A percentile compares a stretch with the other conserved stretches of the same genome.
Evolutionary conservation across 53 echinoderm and acorn worm genomes (phyloP).

Genomic region (Mesocentrotus franciscanus): DNA sequence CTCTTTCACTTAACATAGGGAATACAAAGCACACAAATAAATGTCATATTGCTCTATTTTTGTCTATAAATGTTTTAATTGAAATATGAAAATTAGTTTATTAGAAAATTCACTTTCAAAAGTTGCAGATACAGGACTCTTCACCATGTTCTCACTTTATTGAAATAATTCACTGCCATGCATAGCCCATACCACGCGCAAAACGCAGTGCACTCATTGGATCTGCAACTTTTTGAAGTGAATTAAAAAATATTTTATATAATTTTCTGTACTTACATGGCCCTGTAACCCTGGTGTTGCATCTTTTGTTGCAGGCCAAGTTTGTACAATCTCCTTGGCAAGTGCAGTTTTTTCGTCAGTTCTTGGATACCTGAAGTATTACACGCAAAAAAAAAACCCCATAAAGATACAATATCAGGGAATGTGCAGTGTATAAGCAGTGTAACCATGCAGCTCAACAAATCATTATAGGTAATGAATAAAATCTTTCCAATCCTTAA

Average conservation of each 20-base stretch:
- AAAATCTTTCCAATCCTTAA: slow-evolving; percentile 8
- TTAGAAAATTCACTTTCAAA: background rate
- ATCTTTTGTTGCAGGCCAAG: slow-evolving; percentile 27
- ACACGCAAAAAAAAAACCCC: background rate
- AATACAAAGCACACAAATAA: too few species aligned
- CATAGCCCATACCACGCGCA: background rate
- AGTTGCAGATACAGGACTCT: background rate
- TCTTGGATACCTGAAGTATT: slow-evolving; percentile 48
- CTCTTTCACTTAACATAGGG: too few species aligned
- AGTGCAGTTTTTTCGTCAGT: slow-evolving; percentile 32
- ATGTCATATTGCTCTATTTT: too few species aligned
- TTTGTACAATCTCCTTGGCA: slow-evolving; percentile 35
- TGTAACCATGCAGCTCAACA: background rate
- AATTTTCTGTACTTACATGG: slow-evolving; percentile 45
- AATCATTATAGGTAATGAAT: background rate
- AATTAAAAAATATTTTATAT: background rate
- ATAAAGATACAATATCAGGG: background rate
- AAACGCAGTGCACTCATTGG: background rate
- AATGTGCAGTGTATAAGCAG: background rate
- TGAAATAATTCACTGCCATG: background rate
- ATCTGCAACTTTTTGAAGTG: too few species aligned
- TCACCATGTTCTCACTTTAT: background rate
- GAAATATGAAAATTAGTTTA: too few species aligned
- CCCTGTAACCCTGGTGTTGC: slow-evolving; percentile 44
- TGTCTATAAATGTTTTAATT: too few species aligned